Base-by-base conservation (phyloP, 2,797 vertebrate genomes). In the Antennarius maculatus region DNA sequence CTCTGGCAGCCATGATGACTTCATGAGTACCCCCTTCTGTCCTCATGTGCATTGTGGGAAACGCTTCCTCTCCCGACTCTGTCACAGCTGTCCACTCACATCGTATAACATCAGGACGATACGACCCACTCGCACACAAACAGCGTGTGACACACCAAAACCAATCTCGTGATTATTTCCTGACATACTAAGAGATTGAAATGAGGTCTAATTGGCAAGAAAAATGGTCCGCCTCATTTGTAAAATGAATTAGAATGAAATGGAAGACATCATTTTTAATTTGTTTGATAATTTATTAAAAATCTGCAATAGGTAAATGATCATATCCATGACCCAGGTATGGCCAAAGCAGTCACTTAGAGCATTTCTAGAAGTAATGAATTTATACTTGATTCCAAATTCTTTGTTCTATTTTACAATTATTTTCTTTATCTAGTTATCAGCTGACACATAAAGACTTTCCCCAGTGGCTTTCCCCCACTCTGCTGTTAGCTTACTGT, bases 1-100 rank as follows among this genome's bases (percentile, higher is more conserved):
- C 83, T 76, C 42, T 87, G 88, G 83, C 88, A 87, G 85, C 65
- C 70, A 41, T 51, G 69, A 80, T 86, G 86, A 86, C 65, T 86
- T 84, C 77, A 89, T 85, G 80, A 89, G 80, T 64, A 75, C 74
- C 81, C 68, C 74, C 81, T 77, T 82, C 81, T 82, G 85, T 85
- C 83, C 76, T 83, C 79, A 61, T 86, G 82, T 78, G 76, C 72
- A 79, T 80, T 75, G 81, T 80, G 80, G 83, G 76, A 80, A 85
- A 82, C 58, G 79, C 71, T 80, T 56, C 75, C 80, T 85, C 80
- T 76, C 69, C 87, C 79, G 74, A 84, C 81, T 78, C 66, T 76
- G 75, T 84, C 90, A 71, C 83, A 80, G 87, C 86, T 88, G 86
- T 88, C 87, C 66, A 59, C 75, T 90, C 72, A 57, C 71, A 84